A percentile compares a stretch with the other conserved stretches of the same genome.
These are phyloP conservation scores for Pelagia noctiluca DNA, from an alignment of 30 jellyfish, hydroid and myxozoan species.

Conservation along the genomic window DNA sequence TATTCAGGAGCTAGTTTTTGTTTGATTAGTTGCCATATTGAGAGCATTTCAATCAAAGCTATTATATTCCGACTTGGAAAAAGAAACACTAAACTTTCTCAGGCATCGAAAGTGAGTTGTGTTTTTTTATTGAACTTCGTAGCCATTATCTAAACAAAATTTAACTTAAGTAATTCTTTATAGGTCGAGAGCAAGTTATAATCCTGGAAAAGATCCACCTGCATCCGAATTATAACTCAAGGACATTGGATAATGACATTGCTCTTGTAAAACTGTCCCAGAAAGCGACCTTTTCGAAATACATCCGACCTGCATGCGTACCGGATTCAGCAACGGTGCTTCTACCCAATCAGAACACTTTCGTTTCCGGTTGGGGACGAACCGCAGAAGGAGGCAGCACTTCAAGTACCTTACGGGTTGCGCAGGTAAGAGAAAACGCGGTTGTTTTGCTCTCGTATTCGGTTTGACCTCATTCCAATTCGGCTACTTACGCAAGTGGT, in stretches of 20 bases:
- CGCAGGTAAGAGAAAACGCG: constrained; percentile 17
- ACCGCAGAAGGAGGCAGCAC: constrained; percentile 42
- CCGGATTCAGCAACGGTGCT: background rate
- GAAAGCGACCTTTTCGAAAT: constrained; percentile 27
- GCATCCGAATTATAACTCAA: constrained; percentile 34
- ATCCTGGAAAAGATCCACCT: constrained; percentile 10
- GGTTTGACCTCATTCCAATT: too few relatives aligned
- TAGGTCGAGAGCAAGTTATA: constrained; percentile 32
- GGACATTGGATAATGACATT: constrained; percentile 38
- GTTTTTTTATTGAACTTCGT: too few relatives aligned
- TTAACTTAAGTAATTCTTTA: background rate
- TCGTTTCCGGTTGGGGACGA: constrained; percentile 77
- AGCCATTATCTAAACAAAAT: too few relatives aligned
- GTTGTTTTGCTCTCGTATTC: too few relatives aligned
- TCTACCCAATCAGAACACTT: constrained; percentile 18
- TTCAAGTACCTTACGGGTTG: constrained; percentile 32
- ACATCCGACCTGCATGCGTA: constrained; percentile 68
- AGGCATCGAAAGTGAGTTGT: too few relatives aligned
- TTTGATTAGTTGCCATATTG: too few relatives aligned
- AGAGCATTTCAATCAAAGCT: too few relatives aligned
- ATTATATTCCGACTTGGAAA: too few relatives aligned
- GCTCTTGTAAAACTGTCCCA: constrained; percentile 47
- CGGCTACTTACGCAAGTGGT: too few relatives aligned
- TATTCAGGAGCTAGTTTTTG: too few relatives aligned
- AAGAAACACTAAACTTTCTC: too few relatives aligned